Conservation (phyloP, 1,140 invertebrate genomes). For the Lepidurus packardi region DNA sequence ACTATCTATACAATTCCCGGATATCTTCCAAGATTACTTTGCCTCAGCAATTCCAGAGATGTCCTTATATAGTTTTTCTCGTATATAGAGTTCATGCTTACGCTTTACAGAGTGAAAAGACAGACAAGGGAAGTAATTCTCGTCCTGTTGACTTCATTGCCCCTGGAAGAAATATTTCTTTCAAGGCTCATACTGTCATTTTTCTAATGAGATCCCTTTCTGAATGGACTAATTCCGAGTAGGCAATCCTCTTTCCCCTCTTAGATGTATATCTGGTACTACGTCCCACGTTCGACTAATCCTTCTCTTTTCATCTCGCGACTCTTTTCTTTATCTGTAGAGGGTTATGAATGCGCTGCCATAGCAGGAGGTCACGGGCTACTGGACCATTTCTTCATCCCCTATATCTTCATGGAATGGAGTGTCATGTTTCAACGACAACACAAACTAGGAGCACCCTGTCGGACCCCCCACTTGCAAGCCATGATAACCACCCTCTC, state of each 20-base stretch:
- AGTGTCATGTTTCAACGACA: slow-evolving; percentile 26
- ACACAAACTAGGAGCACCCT: slow-evolving; percentile 14
- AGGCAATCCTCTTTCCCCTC: neutral
- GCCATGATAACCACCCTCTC: slow-evolving; percentile 2
- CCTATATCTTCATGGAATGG: slow-evolving; percentile 45
- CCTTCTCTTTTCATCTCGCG: neutral
- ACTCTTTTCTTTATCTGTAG: slow-evolving; percentile 30
- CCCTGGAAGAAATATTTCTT: neutral
- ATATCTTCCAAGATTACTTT: neutral
- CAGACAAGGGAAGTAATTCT: neutral
- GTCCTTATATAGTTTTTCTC: too few species aligned
- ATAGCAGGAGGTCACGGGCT: slow-evolving; percentile 36
- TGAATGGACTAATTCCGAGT: neutral
- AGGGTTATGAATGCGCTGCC: slow-evolving; percentile 42
- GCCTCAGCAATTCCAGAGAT: too few species aligned
- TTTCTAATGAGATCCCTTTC: slow-evolving; percentile 11
- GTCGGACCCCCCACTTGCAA: slow-evolving; percentile 3
- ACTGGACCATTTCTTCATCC: slow-evolving; percentile 39
- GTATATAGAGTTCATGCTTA: too few species aligned
- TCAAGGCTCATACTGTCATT: neutral
- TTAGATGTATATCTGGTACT: slow-evolving; percentile 23
- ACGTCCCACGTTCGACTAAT: neutral
- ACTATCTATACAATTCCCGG: neutral
- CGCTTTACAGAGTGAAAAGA: neutral
- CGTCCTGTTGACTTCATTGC: neutral